Evolutionary conservation across 2,888 invertebrate species (phyloP), one percentile per base, ranked within the genome.

Genomic region (Coleophora deauratella): DNA sequence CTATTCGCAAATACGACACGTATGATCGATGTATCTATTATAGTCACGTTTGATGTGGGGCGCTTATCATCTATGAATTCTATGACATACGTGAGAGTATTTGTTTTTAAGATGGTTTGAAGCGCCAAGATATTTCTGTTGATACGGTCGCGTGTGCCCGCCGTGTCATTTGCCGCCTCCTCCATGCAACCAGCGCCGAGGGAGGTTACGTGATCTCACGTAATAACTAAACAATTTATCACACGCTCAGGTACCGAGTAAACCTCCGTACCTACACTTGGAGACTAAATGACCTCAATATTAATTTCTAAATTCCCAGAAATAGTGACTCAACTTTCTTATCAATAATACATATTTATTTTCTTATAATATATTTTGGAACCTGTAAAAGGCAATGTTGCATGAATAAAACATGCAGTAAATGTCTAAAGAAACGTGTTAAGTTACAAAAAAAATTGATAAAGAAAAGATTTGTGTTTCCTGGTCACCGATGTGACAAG

Each of bases 41-140:
- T n/a, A 57, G 68, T 73, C 81, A 81, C 82, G 82, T 82, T 63
- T 48, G 50, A 45, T 46, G 54, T 62, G 62, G 64, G 64, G 56
- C 62, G 65, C 58, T 66, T 69, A 65, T 65, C 62, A 65, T 57
- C 64, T 64, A 64, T 55, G n/a, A n/a, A n/a, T n/a, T n/a, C n/a
- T n/a, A n/a, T n/a, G 55, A 59, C 52, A 59, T 65, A 79, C 82
- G 82, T 84, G 82, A 81, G 72, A 77, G 65, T 75, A 84, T 82
- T 78, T 73, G 69, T 69, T 66, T 72, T 61, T 57, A 55, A 52
- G 50, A 45, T 50, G 47, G 47, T 46, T 43, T 41, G 41, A 42
- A 35, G 42, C 52, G 41, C 49, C 48, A 42, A 49, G 46, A 40
- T 56, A 52, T 55, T 57, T 57, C 52, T 57, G 58, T 56, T 55